Percentiles rank a stretch among this genome's conserved stretches.
Conservation (phyloP, 2,797 vertebrate species). For the Acrocephalus scirpaceus region DNA sequence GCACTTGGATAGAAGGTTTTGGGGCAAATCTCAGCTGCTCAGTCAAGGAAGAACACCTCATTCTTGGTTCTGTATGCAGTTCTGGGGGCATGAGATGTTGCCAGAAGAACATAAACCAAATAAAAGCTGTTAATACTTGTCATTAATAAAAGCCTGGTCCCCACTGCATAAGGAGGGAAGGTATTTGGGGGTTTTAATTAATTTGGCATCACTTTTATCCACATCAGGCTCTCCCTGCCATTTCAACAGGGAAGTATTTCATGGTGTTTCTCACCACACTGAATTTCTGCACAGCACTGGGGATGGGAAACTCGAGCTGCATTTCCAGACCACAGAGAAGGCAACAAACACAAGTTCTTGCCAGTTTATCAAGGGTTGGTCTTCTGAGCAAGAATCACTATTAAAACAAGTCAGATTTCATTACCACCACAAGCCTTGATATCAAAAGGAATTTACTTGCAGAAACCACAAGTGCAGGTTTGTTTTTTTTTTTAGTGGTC, state of each 20-base stretch:
- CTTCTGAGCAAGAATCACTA: background rate
- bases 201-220: background rate
- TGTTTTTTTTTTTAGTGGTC: background rate
- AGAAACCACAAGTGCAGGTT: slow-evolving; percentile 28
- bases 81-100: background rate
- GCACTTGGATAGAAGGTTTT: background rate
- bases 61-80: background rate
- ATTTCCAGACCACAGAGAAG: background rate
- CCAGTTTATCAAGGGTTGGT: background rate
- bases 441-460: slow-evolving; percentile 5
- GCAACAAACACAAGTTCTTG: background rate
- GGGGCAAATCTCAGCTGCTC: background rate
- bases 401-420: slow-evolving; percentile 42
- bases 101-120: background rate
- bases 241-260: background rate
- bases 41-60: background rate
- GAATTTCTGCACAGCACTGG: background rate
- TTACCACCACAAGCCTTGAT: slow-evolving; percentile 20
- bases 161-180: background rate
- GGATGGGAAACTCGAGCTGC: background rate
- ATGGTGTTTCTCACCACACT: background rate
- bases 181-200: background rate
- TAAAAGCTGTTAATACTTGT: background rate
- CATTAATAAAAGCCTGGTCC: background rate
- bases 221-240: background rate